These are phyloP conservation scores for Dinomys branickii DNA, from an alignment of 2,113 vertebrate species.

Conservation along the genomic window DNA sequence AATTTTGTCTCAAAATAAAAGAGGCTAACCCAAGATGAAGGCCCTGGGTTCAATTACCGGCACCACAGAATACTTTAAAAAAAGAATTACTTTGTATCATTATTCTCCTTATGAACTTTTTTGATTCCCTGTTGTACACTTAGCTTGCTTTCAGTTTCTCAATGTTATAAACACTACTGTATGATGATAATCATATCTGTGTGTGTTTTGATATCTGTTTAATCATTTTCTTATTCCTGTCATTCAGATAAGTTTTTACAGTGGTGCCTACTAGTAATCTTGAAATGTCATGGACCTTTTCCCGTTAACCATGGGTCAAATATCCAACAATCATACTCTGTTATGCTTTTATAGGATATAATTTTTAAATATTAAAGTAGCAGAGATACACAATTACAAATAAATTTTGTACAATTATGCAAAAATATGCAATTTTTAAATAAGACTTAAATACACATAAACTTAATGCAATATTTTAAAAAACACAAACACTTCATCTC, in stretches of 20 bases:
- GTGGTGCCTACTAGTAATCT: neutral
- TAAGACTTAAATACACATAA: neutral
- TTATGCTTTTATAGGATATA: neutral
- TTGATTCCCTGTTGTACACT: neutral
- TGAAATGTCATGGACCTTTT: neutral
- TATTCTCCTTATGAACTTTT: neutral
- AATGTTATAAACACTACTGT: neutral
- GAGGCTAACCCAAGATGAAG: neutral
- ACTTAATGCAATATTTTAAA: neutral
- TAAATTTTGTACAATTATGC: neutral
- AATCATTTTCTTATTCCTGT: neutral
- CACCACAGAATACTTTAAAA: neutral
- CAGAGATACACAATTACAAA: neutral
- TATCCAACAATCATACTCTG: neutral
- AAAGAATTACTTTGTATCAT: neutral
- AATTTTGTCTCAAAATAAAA: neutral
- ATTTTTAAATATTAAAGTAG: neutral
- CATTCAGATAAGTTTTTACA: neutral
- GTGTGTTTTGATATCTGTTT: neutral
- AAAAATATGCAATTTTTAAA: constrained; percentile 3
- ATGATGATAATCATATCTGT: neutral
- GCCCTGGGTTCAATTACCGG: neutral
- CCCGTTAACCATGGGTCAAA: neutral
- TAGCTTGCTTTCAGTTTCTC: neutral
- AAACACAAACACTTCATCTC: neutral